phyloP scores from a whole-genome alignment of 2,888 invertebrate species.

The Suillia variegata region DNA sequence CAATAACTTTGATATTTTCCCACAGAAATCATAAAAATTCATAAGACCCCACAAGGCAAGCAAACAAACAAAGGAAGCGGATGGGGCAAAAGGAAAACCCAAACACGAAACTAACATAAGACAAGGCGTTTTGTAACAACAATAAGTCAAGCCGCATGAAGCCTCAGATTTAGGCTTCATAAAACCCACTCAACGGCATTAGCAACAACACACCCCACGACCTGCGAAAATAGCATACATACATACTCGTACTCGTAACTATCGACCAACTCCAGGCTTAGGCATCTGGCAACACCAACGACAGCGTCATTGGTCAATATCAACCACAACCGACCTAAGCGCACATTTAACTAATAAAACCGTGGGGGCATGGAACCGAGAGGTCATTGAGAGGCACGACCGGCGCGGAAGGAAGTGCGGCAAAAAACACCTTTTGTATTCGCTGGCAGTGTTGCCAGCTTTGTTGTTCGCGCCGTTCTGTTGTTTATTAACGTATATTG shows the following conservation, averaged over 20 bases:
- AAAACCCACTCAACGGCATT: not conserved
- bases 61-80: not conserved
- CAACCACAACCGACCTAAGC: not conserved
- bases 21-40: conserved; percentile 14
- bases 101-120: not conserved
- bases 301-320: not conserved
- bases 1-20: not conserved
- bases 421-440: conserved; percentile 17
- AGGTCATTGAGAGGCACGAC: not conserved
- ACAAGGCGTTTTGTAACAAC: not conserved
- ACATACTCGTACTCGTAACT: too few species aligned
- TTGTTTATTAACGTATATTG: conserved; percentile 10
- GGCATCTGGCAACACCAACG: not conserved
- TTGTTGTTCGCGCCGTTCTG: not conserved
- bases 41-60: not conserved
- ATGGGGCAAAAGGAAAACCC: not conserved
- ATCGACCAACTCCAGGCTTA: too few species aligned
- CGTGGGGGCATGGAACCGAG: too few species aligned
- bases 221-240: not conserved
- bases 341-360: conserved; percentile 11
- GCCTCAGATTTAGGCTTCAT: not conserved
- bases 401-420: not conserved
- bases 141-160: not conserved
- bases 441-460: not conserved
- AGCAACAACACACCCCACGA: not conserved